Conservation (phyloP, 2,888 invertebrate species). For the Calameuta pallipes region DNA sequence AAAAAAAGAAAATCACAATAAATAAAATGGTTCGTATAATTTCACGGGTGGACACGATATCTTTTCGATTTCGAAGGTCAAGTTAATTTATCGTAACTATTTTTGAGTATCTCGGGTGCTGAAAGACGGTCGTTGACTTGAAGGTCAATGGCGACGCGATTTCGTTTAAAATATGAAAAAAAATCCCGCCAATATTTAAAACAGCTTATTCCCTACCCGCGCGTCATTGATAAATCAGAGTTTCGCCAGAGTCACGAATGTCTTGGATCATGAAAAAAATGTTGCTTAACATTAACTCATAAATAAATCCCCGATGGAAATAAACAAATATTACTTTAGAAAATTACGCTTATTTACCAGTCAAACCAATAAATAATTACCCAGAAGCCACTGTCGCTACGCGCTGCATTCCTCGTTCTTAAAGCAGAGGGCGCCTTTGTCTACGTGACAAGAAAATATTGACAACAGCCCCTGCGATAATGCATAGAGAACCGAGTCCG, state of each 20-base stretch:
- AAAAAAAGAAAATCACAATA: background rate
- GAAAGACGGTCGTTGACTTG: no score
- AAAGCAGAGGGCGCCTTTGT: background rate
- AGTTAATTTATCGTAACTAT: background rate
- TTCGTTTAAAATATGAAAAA: no score
- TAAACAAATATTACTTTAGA: no score
- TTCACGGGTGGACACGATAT: background rate
- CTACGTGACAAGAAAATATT: background rate
- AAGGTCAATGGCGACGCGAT: no score
- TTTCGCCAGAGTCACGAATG: no score
- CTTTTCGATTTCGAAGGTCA: background rate
- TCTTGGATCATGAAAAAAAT: background rate
- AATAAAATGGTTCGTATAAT: background rate
- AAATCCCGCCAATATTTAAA: no score
- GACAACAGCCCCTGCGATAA: background rate
- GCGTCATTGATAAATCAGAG: no score
- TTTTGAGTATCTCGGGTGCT: background rate
- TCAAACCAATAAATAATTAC: background rate
- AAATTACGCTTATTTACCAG: no score
- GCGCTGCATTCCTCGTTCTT: background rate
- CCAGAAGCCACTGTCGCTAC: background rate
- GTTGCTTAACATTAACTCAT: background rate
- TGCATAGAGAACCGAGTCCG: background rate
- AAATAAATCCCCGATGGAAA: no score
- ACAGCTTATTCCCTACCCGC: no score